phyloP scores from a whole-genome alignment of 2,113 vertebrate genomes.

The Menura novaehollandiae region DNA sequence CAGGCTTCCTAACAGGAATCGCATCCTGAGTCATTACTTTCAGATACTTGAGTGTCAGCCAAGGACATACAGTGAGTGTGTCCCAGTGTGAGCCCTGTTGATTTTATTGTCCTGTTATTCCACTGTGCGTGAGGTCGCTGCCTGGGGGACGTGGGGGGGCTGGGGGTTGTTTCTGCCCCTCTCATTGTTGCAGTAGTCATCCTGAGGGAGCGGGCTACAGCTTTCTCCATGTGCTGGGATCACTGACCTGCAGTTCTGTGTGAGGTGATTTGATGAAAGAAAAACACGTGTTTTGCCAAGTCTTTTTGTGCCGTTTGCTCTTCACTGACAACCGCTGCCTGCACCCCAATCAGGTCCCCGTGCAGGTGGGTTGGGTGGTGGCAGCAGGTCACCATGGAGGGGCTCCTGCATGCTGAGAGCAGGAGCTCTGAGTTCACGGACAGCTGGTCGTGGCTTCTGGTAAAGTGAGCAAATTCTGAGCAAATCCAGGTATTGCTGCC shows the following conservation, averaged over 20 bases:
- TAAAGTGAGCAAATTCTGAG: too few relatives aligned
- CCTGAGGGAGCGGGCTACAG: not conserved
- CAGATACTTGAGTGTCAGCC: slow-evolving; percentile 6
- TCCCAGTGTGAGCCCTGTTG: not conserved
- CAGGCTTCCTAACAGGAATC: not conserved
- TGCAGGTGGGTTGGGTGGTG: not conserved
- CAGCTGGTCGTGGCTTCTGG: not conserved
- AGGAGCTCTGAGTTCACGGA: not conserved
- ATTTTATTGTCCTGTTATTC: not conserved
- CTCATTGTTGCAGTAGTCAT: not conserved
- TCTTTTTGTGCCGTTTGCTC: not conserved
- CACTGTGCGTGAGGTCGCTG: rapidly evolving
- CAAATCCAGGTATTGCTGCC: not conserved
- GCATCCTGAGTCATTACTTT: slow-evolving; percentile 20
- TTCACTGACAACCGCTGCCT: not conserved
- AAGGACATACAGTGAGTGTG: not conserved
- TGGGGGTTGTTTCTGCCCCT: not conserved
- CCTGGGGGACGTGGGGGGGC: not conserved
- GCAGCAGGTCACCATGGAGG: not conserved
- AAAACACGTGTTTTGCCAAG: not conserved
- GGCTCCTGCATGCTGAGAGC: not conserved
- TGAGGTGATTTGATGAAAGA: not conserved
- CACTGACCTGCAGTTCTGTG: not conserved
- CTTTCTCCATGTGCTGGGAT: not conserved
- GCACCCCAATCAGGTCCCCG: rapidly evolving